Evolutionary conservation across 2,797 vertebrate species (phyloP).

Genomic region (Onychomys leucogaster): DNA sequence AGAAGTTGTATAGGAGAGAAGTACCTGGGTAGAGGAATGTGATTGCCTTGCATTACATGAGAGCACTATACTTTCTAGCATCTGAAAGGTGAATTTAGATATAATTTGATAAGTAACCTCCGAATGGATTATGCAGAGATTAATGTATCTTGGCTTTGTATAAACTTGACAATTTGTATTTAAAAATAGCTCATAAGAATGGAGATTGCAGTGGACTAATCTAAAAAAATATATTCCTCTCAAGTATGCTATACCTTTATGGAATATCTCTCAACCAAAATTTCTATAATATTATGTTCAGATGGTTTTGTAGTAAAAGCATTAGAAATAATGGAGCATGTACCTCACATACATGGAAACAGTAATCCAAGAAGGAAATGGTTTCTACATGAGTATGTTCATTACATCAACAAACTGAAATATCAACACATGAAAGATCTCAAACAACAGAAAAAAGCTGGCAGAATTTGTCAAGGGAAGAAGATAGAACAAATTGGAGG

Average conservation of each 20-base stretch:
- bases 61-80: constrained; percentile 26
- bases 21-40: not conserved
- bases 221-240: constrained; percentile 34
- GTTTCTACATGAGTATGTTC: constrained; percentile 47
- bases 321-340: constrained; percentile 28
- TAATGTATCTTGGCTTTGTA: constrained; percentile 20
- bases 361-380: constrained; percentile 51
- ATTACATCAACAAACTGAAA: not conserved
- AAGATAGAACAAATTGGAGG: not conserved
- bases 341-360: constrained; percentile 47
- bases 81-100: constrained; percentile 49
- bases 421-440: not conserved
- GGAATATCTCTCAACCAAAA: constrained; percentile 26
- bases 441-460: constrained; percentile 48
- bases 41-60: not conserved
- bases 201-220: not conserved
- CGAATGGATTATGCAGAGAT: constrained; percentile 18
- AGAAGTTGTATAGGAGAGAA: not conserved
- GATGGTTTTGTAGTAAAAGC: not conserved
- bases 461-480: not conserved
- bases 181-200: constrained; percentile 16
- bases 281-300: not conserved
- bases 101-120: not conserved
- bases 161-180: not conserved
- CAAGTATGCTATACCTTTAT: not conserved